Conservation (phyloP, 2,888 invertebrate species). For the Lathronympha strigana region DNA sequence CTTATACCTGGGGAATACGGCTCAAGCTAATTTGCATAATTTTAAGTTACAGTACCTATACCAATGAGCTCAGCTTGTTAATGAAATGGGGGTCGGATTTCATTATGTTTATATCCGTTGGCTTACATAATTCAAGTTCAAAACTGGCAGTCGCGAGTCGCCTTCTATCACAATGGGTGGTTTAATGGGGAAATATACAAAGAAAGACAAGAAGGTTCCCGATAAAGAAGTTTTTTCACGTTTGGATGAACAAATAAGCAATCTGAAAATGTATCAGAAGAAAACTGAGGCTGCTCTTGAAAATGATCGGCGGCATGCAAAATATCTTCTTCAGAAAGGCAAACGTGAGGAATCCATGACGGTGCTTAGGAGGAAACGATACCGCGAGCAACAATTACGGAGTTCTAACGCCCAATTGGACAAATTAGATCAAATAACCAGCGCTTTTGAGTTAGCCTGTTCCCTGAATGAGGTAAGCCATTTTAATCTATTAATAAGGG, state of each 20-base stretch:
- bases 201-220: not conserved
- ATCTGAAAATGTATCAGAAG: not conserved
- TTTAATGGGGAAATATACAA: conserved; percentile 12
- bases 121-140: conserved; percentile 10
- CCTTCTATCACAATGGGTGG: conserved; percentile 18
- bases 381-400: not conserved
- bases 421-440: conserved; percentile 2
- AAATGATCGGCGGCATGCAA: conserved; percentile 1
- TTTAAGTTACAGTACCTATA: not conserved
- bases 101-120: conserved; percentile 13
- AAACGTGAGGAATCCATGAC: conserved; percentile 6
- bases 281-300: not conserved
- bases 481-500: not conserved
- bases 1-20: not conserved
- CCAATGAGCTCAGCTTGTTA: not conserved
- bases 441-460: not conserved
- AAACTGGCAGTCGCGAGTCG: not conserved
- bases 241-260: not conserved
- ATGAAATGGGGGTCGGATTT: conserved; percentile 9
- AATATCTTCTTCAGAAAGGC: not conserved
- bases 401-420: conserved; percentile 12
- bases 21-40: not conserved
- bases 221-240: not conserved
- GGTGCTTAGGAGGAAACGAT: not conserved
- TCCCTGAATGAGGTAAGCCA: conserved; percentile 1